Evolutionary conservation across 2,888 invertebrate genomes (phyloP).

Genomic region (Lottia gigantea): DNA sequence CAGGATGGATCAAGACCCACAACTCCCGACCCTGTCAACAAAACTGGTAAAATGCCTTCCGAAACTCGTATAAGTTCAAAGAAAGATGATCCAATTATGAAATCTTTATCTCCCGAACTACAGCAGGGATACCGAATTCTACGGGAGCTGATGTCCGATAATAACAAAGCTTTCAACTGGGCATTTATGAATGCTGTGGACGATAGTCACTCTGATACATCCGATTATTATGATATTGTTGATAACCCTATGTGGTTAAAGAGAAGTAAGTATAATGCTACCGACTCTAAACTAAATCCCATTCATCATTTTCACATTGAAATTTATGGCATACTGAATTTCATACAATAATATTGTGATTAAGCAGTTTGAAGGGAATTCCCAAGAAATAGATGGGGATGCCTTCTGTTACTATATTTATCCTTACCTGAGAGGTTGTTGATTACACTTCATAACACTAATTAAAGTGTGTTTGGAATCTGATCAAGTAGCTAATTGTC

Average conservation of each 20-base stretch:
- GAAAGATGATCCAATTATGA: slow-evolving; percentile 13
- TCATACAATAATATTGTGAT: slow-evolving; percentile 4
- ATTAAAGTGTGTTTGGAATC: too few species aligned
- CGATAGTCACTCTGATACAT: slow-evolving; percentile 56
- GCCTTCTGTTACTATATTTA: slow-evolving; percentile 14
- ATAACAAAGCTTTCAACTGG: slow-evolving; percentile 66
- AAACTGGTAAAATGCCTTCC: slow-evolving; percentile 11
- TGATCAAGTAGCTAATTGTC: too few species aligned
- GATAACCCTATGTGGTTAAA: slow-evolving; percentile 70
- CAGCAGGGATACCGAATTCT: slow-evolving; percentile 67
- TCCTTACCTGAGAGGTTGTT: too few species aligned
- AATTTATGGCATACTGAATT: not conserved
- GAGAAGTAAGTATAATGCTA: slow-evolving; percentile 66
- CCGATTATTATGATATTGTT: slow-evolving; percentile 69
- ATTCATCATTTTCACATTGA: too few species aligned
- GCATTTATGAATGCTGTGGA: slow-evolving; percentile 69
- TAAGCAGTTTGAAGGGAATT: slow-evolving; percentile 15
- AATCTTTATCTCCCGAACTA: slow-evolving; percentile 51
- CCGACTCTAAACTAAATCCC: not conserved
- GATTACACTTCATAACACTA: too few species aligned
- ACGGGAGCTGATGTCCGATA: slow-evolving; percentile 66
- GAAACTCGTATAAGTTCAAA: slow-evolving; percentile 19
- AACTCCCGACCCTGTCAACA: slow-evolving; percentile 14
- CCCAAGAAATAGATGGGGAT: slow-evolving; percentile 16
- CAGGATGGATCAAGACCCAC: slow-evolving; percentile 13